These are phyloP conservation scores for Anastrepha obliqua DNA, from an alignment of 1,140 invertebrate genomes.

Conservation along the genomic window DNA sequence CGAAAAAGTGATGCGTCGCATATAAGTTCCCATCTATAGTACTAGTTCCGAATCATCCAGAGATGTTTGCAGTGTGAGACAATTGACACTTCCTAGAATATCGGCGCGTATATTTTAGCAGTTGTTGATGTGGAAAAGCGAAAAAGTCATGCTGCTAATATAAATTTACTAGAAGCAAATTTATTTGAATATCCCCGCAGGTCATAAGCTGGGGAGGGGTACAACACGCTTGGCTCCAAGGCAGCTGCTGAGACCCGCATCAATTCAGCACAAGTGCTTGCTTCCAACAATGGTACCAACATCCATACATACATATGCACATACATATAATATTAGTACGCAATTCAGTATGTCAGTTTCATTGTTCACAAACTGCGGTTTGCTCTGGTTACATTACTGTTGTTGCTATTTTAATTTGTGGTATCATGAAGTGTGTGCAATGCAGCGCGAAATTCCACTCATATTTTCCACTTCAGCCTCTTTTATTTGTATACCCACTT, in stretches of 20 bases:
- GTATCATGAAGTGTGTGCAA: conserved; percentile 51
- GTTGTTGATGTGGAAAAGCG: too few species aligned
- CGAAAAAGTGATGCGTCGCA: too few species aligned
- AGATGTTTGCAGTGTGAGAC: too few species aligned
- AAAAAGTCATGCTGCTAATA: too few species aligned
- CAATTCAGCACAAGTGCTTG: neutral
- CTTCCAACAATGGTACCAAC: neutral
- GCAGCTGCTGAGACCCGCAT: conserved; percentile 1
- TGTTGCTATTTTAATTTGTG: conserved; percentile 46
- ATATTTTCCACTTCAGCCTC: conserved; percentile 47
- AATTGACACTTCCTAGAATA: too few species aligned
- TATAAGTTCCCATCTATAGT: too few species aligned
- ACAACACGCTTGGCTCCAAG: too few species aligned
- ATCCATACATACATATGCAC: neutral
- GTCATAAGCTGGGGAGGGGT: too few species aligned
- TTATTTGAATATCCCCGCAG: too few species aligned
- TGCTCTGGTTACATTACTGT: neutral
- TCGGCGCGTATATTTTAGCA: too few species aligned
- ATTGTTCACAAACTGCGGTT: conserved; percentile 26
- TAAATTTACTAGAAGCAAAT: too few species aligned
- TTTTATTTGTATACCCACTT: conserved; percentile 29
- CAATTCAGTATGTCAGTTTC: neutral
- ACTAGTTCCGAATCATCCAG: too few species aligned
- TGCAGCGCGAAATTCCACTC: conserved; percentile 52
- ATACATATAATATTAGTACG: neutral